These are phyloP conservation scores for Rotaria socialis DNA, from an alignment of 2,888 invertebrate species.

Conservation along the genomic window DNA sequence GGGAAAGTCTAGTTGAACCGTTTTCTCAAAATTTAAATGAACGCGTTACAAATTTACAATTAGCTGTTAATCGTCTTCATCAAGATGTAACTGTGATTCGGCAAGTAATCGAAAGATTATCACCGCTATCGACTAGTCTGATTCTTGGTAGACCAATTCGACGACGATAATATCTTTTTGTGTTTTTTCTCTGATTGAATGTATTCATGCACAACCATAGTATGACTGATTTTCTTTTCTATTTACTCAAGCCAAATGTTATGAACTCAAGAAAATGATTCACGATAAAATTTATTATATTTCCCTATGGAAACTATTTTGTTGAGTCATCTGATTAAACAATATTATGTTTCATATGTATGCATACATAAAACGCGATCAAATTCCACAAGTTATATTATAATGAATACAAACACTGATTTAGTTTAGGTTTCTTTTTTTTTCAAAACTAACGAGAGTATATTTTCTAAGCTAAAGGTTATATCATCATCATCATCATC, in stretches of 20 bases:
- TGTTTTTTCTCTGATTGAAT: neutral
- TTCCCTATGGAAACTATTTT: too few relatives aligned
- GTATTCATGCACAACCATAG: neutral
- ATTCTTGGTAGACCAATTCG: neutral
- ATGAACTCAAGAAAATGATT: neutral
- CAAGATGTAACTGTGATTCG: slow-evolving; percentile 2
- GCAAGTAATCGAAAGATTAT: neutral
- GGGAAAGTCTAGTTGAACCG: neutral
- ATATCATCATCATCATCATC: too few relatives aligned
- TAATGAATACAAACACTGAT: too few relatives aligned
- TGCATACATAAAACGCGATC: too few relatives aligned
- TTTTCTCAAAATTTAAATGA: neutral
- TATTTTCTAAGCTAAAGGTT: too few relatives aligned
- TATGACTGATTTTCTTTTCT: neutral
- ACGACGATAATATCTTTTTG: neutral
- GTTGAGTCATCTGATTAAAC: too few relatives aligned
- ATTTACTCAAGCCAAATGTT: neutral
- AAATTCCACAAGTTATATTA: too few relatives aligned
- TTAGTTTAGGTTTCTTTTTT: too few relatives aligned
- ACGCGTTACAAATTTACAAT: slow-evolving; percentile 30
- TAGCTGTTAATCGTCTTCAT: slow-evolving; percentile 31
- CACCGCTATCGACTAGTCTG: slow-evolving; percentile 28
- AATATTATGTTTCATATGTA: too few relatives aligned
- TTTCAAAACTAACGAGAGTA: too few relatives aligned
- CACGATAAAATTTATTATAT: too few relatives aligned